Percentiles rank a stretch among this genome's conserved stretches.
Evolutionary conservation across 2,797 vertebrate genomes (phyloP).

Genomic region (Hirundo rustica): DNA sequence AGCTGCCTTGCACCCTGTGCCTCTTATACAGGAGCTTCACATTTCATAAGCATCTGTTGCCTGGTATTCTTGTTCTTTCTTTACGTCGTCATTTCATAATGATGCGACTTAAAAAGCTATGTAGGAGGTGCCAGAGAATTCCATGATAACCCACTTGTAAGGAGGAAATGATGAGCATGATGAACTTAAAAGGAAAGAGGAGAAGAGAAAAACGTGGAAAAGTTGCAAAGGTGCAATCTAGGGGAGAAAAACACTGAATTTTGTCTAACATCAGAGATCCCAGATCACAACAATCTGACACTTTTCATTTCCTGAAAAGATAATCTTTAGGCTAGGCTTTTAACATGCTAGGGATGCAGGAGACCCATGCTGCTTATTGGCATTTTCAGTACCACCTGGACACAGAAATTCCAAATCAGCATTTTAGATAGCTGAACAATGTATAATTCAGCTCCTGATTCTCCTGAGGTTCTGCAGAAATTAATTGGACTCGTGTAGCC

Average conservation of each 20-base stretch:
- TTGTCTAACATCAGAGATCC: background rate
- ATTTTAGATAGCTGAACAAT: background rate
- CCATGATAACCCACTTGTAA: constrained; percentile 12
- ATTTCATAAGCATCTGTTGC: background rate
- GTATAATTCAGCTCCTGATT: background rate
- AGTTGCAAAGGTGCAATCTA: background rate
- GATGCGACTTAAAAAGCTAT: background rate
- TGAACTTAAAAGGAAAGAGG: background rate
- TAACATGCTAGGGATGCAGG: background rate
- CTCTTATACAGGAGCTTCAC: background rate
- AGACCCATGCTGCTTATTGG: background rate
- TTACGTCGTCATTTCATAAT: constrained; percentile 24
- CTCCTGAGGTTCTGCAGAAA: background rate
- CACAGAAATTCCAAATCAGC: background rate
- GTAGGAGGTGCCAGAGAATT: constrained; percentile 31
- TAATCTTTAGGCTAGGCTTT: background rate
- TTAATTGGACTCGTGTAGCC: background rate
- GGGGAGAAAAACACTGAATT: background rate
- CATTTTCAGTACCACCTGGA: background rate
- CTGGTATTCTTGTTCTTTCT: constrained; percentile 10
- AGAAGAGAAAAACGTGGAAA: background rate
- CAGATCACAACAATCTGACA: background rate
- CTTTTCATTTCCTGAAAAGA: background rate
- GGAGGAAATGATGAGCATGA: background rate
- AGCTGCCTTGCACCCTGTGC: background rate